Conservation (phyloP, 2,113 vertebrate species). For the Actenoides hombroni region DNA sequence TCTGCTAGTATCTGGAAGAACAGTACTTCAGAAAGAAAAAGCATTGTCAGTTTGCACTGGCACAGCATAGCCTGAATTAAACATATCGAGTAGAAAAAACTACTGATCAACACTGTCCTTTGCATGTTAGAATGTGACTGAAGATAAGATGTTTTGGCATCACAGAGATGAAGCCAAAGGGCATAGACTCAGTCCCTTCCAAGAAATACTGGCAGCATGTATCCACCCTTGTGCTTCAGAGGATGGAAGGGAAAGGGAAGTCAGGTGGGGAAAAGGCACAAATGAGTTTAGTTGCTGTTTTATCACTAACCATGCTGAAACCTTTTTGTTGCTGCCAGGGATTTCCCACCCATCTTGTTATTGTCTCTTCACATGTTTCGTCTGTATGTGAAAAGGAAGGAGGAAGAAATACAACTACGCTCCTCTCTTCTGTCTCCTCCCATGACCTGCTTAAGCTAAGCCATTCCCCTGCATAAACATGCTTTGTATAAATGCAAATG, state of each 20-base stretch:
- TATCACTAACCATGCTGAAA: not conserved
- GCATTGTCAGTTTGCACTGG: not conserved
- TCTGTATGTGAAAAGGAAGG: not conserved
- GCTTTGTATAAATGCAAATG: not conserved
- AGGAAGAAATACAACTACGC: not conserved
- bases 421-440: not conserved
- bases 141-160: not conserved
- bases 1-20: constrained; percentile 87
- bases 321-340: not conserved
- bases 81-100: not conserved
- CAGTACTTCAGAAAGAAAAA: constrained; percentile 73
- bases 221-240: not conserved
- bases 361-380: not conserved
- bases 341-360: not conserved
- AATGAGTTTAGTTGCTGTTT: not conserved
- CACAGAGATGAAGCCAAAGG: not conserved
- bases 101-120: not conserved
- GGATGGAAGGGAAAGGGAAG: not conserved
- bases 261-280: not conserved
- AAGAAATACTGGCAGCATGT: not conserved
- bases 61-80: not conserved
- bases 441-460: not conserved
- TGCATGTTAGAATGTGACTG: not conserved
- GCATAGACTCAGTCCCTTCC: not conserved
- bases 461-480: not conserved